Conservation (phyloP, 2,113 vertebrate genomes). For the Ammospiza nelsoni region DNA sequence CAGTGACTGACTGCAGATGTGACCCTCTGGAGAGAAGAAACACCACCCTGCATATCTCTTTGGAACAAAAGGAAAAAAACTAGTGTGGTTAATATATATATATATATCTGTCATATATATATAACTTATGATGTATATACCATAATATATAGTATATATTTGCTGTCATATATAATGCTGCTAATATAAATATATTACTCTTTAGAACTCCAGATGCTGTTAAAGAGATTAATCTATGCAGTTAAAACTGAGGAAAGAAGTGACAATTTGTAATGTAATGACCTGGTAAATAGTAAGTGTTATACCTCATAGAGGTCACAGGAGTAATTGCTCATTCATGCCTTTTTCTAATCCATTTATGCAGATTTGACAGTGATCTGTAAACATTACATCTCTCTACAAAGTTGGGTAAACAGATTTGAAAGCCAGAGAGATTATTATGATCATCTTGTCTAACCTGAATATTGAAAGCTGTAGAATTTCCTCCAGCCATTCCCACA, state of each 20-base stretch:
- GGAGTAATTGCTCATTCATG: slow-evolving; percentile 44
- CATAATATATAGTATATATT: slow-evolving; percentile 11
- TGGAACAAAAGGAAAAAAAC: slow-evolving; percentile 4
- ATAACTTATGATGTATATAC: background rate
- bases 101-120: background rate
- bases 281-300: slow-evolving; percentile 25
- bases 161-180: slow-evolving; percentile 33
- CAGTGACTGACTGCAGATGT: background rate
- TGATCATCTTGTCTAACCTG: slow-evolving; percentile 19
- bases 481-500: background rate
- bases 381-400: slow-evolving; percentile 35
- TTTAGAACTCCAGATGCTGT: background rate
- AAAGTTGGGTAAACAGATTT: slow-evolving; percentile 36
- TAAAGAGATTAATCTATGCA: slow-evolving; percentile 20
- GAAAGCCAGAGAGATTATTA: slow-evolving; percentile 22
- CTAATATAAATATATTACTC: slow-evolving; percentile 52
- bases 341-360: slow-evolving; percentile 51
- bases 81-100: background rate
- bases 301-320: slow-evolving; percentile 8
- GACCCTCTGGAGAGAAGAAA: background rate
- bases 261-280: slow-evolving; percentile 31
- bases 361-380: slow-evolving; percentile 57
- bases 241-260: slow-evolving; percentile 23
- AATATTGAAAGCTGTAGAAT: slow-evolving; percentile 1
- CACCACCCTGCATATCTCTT: background rate